A percentile compares a stretch with the other conserved stretches of the same genome.
Conservation (phyloP, 2,113 vertebrate genomes). For the Empidonax alnorum region DNA sequence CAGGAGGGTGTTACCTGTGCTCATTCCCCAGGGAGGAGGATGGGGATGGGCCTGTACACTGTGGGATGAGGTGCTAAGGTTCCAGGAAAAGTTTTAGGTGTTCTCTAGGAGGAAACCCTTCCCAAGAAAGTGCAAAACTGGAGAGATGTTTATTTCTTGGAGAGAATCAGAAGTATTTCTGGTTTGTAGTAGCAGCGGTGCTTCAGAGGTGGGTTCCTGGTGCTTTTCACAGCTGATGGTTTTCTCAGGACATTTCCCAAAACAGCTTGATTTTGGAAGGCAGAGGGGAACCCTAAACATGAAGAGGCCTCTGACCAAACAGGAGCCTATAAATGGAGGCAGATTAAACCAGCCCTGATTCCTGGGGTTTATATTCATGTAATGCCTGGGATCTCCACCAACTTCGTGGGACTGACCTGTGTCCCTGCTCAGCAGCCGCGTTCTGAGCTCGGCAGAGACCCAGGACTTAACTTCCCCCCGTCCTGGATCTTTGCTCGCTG, state of each 20-base stretch:
- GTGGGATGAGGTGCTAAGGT: fast-evolving
- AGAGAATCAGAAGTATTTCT: background rate
- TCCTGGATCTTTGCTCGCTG: background rate
- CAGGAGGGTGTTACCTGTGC: fast-evolving
- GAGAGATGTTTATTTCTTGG: background rate
- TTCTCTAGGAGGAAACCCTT: background rate
- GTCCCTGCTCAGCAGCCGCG: background rate
- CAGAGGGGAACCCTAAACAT: fast-evolving
- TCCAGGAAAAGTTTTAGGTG: fast-evolving
- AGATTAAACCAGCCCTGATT: background rate
- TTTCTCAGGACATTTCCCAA: background rate
- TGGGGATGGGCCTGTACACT: fast-evolving
- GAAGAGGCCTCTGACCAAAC: background rate
- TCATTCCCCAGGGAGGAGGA: background rate
- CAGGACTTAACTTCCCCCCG: fast-evolving
- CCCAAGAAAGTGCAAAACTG: background rate
- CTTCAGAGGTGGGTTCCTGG: background rate
- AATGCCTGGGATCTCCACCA: background rate
- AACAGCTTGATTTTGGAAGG: background rate
- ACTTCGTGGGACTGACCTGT: background rate
- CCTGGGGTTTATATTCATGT: background rate
- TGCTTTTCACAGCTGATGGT: background rate
- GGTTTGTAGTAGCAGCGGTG: background rate
- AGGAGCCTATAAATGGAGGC: fast-evolving
- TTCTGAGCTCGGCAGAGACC: background rate